Percentiles rank a stretch among this genome's conserved stretches.
phyloP scores from a whole-genome alignment of 2,113 vertebrate species.

The Eleginops maclovinus region DNA sequence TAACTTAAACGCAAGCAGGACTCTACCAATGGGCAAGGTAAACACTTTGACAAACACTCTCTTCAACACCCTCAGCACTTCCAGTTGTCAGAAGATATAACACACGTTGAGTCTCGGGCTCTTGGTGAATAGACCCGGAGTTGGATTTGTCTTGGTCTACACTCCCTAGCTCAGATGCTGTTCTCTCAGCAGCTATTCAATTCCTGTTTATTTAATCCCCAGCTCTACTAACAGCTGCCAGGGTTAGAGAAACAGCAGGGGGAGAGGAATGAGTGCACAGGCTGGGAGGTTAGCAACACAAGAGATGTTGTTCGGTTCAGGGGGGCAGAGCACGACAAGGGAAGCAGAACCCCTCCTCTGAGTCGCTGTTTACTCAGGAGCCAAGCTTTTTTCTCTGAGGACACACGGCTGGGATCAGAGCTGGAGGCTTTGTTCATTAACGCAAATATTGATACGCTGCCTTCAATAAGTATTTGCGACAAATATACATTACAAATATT shows the following conservation, averaged over 20 bases:
- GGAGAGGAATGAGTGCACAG: background rate
- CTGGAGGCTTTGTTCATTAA: background rate
- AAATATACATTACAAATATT: background rate
- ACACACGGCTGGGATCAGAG: background rate
- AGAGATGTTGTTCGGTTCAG: background rate
- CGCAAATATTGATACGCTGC: background rate
- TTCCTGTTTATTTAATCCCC: background rate
- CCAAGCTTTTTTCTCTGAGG: background rate
- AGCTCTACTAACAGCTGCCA: background rate
- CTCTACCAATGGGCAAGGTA: no score
- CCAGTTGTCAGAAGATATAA: no score
- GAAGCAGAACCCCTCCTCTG: background rate
- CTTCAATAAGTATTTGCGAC: background rate
- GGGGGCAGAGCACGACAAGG: background rate
- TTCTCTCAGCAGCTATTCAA: background rate
- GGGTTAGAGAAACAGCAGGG: background rate
- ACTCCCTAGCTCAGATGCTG: background rate
- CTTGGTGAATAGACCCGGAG: background rate
- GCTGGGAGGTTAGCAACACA: conserved; percentile 1
- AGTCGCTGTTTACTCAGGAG: background rate
- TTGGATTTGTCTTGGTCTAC: background rate
- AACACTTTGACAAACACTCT: no score
- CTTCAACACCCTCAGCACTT: no score
- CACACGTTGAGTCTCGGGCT: background rate
- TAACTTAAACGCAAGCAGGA: no score